Conservation (phyloP, 1,140 invertebrate genomes). For the Schlechtendalia chinensis region DNA sequence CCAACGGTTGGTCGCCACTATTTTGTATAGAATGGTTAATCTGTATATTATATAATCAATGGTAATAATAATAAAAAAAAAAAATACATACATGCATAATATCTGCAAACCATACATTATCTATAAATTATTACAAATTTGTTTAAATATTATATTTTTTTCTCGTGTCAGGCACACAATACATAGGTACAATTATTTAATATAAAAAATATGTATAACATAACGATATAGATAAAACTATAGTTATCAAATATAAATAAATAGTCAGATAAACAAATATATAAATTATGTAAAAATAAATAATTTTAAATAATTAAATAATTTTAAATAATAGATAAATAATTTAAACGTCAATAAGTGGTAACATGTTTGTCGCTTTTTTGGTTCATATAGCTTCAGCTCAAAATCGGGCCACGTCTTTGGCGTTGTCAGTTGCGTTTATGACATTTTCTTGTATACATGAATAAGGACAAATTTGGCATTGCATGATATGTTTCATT, state of each 20-base stretch:
- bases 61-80: too few species aligned
- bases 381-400: background rate
- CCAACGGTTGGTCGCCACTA: too few species aligned
- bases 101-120: too few species aligned
- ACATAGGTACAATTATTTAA: background rate
- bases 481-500: constrained; percentile 8
- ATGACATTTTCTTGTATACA: background rate
- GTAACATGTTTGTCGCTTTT: background rate
- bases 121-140: too few species aligned
- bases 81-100: too few species aligned
- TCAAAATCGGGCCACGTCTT: background rate
- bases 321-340: background rate
- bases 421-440: background rate
- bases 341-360: background rate
- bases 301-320: too few species aligned
- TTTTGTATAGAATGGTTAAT: too few species aligned
- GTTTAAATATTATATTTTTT: too few species aligned
- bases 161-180: background rate
- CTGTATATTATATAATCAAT: too few species aligned
- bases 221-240: constrained; percentile 9
- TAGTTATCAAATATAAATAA: background rate
- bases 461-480: background rate
- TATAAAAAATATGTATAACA: background rate
- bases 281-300: background rate
- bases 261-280: background rate